Percentiles rank a stretch among this genome's conserved stretches.
Evolutionary conservation across 2,888 invertebrate genomes (phyloP).

Genomic region (Meiosimyza decipiens): DNA sequence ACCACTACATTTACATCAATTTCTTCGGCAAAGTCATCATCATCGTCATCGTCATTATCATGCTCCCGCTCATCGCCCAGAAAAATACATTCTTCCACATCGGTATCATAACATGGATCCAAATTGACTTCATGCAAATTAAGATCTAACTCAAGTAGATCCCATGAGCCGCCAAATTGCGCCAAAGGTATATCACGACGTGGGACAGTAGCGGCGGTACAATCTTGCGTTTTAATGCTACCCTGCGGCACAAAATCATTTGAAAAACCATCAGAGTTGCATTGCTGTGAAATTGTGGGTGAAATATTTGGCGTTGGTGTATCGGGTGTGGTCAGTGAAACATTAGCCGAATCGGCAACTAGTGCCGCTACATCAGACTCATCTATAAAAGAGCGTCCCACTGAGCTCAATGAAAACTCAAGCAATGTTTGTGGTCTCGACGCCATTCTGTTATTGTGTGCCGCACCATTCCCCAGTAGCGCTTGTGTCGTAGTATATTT

Average conservation of each 20-base stretch:
- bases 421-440: constrained; percentile 53
- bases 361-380: constrained; percentile 52
- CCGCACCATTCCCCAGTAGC: constrained; percentile 30
- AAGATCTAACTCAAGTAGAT: constrained; percentile 73
- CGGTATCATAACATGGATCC: constrained; percentile 73
- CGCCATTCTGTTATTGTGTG: background rate
- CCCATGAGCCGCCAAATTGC: constrained; percentile 71
- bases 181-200: constrained; percentile 56
- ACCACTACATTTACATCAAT: constrained; percentile 50
- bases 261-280: constrained; percentile 70
- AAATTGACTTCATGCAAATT: constrained; percentile 73
- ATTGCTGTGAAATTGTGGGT: constrained; percentile 62
- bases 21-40: constrained; percentile 45
- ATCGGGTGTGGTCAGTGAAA: constrained; percentile 71
- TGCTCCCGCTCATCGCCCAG: constrained; percentile 66
- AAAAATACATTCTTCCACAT: constrained; percentile 73
- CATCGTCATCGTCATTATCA: constrained; percentile 53
- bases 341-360: constrained; percentile 44
- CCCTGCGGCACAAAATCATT: constrained; percentile 70
- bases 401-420: constrained; percentile 66
- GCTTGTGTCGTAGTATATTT: too few relatives aligned
- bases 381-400: constrained; percentile 66
- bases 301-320: constrained; percentile 75
- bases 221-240: constrained; percentile 31
- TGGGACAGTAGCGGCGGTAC: constrained; percentile 15